Conservation (phyloP, 92 coral and sea anemone genomes). For the Virgularia gustaviana region DNA sequence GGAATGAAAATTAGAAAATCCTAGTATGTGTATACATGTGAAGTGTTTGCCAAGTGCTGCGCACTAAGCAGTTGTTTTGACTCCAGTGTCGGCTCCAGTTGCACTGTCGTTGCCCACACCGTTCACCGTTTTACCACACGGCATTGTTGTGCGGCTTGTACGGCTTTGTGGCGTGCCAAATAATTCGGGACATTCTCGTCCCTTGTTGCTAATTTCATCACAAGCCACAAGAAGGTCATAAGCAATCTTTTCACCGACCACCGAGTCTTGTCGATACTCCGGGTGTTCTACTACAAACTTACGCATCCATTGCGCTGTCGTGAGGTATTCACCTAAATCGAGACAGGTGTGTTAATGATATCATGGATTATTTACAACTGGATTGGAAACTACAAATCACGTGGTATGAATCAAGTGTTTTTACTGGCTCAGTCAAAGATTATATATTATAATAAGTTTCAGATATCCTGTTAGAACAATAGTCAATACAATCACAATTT, state of each 20-base stretch:
- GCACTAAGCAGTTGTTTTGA: too few species aligned
- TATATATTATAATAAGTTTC: too few species aligned
- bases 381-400: too few species aligned
- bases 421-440: too few species aligned
- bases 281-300: constrained; percentile 70
- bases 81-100: too few species aligned
- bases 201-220: constrained; percentile 69
- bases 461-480: too few species aligned
- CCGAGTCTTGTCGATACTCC: constrained; percentile 85
- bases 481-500: neutral
- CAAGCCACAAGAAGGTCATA: constrained; percentile 81
- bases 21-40: too few species aligned
- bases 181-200: constrained; percentile 70
- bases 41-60: too few species aligned
- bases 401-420: too few species aligned
- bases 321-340: constrained; percentile 79
- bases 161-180: constrained; percentile 75
- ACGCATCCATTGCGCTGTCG: constrained; percentile 98
- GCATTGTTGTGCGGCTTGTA: constrained; percentile 54
- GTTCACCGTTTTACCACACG: too few species aligned
- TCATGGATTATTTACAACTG: too few species aligned
- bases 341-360: neutral
- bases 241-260: constrained; percentile 72
- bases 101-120: neutral
- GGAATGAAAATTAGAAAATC: too few species aligned